Percentiles rank a stretch among this genome's conserved stretches.
These are phyloP conservation scores for Phoebastria nigripes DNA, from an alignment of 2,797 vertebrate genomes.

Conservation along the genomic window DNA sequence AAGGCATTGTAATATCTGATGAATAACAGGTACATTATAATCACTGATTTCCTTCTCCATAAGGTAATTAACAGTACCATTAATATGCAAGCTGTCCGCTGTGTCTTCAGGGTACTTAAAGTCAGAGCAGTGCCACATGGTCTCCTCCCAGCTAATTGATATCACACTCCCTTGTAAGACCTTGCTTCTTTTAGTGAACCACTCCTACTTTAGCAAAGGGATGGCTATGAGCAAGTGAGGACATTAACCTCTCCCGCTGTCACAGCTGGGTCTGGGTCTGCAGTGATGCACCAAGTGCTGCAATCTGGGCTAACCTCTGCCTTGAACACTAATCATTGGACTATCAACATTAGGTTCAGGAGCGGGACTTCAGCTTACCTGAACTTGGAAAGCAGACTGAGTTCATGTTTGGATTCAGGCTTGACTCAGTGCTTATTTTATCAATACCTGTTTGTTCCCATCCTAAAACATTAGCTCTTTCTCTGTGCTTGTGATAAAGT, in stretches of 20 bases:
- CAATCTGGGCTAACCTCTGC: rapidly evolving
- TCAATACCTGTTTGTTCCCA: neutral
- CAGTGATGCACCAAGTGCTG: neutral
- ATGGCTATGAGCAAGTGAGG: neutral
- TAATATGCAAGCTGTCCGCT: neutral
- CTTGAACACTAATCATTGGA: neutral
- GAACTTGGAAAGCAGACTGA: neutral
- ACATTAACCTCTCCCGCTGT: neutral
- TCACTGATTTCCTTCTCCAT: neutral
- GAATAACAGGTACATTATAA: neutral
- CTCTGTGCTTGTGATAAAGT: neutral
- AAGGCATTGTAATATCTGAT: neutral
- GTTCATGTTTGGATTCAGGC: neutral
- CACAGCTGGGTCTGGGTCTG: neutral
- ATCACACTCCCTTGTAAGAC: neutral
- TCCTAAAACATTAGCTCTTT: constrained; percentile 3
- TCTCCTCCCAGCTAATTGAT: neutral
- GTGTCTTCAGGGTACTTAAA: neutral
- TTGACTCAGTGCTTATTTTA: neutral
- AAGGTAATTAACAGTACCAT: neutral
- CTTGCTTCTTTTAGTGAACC: neutral
- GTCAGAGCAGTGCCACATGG: neutral
- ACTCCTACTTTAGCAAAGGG: neutral
- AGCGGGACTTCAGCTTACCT: neutral
- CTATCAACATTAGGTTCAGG: rapidly evolving